Evolutionary conservation across 2,113 vertebrate species (phyloP).

Genomic region (Chiloscyllium plagiosum): DNA sequence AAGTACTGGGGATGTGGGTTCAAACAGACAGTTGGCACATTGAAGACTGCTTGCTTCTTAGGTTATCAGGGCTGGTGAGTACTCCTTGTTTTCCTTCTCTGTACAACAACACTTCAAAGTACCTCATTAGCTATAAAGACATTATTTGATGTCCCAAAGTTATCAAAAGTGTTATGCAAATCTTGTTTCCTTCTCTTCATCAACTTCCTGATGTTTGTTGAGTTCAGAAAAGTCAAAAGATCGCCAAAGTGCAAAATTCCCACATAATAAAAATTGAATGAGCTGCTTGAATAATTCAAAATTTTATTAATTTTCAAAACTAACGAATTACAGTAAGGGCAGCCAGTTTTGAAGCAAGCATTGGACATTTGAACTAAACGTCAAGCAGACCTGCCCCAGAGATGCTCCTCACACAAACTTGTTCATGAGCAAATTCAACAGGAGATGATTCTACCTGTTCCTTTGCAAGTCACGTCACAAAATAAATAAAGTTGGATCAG

Average conservation of each 20-base stretch:
- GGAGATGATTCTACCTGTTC: background rate
- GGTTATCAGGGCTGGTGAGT: background rate
- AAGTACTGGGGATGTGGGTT: background rate
- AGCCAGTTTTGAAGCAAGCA: background rate
- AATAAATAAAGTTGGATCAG: background rate
- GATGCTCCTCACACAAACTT: background rate
- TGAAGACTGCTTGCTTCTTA: background rate
- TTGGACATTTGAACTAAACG: background rate
- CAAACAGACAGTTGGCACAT: background rate
- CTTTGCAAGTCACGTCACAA: background rate
- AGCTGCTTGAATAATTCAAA: background rate
- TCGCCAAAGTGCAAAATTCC: background rate
- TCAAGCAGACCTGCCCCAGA: background rate
- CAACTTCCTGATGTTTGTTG: background rate
- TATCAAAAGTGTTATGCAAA: background rate
- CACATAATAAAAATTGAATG: background rate
- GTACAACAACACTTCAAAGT: background rate
- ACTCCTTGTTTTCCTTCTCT: background rate
- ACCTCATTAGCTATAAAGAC: background rate
- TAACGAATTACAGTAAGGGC: background rate
- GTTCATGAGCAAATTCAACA: background rate
- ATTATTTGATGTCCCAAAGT: background rate
- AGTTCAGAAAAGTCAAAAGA: background rate
- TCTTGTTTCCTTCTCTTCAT: background rate
- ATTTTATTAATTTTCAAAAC: background rate